Evolutionary conservation across 2,113 vertebrate species (phyloP), one percentile per base, ranked within the genome.

Genomic region (Isichthys henryi): DNA sequence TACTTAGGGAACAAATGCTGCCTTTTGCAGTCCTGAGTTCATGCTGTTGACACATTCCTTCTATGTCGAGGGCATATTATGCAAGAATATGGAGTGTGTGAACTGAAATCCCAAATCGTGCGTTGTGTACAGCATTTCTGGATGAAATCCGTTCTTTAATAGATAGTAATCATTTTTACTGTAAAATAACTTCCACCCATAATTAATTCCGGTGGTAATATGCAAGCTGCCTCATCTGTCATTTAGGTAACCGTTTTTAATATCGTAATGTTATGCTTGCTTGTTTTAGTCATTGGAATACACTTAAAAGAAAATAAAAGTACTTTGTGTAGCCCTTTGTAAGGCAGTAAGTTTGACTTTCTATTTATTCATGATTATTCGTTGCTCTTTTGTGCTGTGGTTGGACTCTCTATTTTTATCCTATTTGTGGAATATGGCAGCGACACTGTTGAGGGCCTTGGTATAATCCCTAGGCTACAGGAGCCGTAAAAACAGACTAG

Each of bases 401-500:
- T 91, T 88, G 91, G 77, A 21, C 17, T 70, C 86, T 89, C 91
- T 49, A 92, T 94, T 95, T 87, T 93, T 94, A 89, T 90, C 90
- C 90, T 90, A 93, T 93, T 93, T 90, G 93, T 56, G 90, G 91
- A 91, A 86, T 88, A 92, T 87, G 82, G 90, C 92, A 86, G 91
- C 88, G 87, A 86, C 88, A 66, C 39, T 88, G 39, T 85, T 23
- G 21, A 48, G 87, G n/a, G 0, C 87, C 89, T 92, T 89, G 88
- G 92, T 31, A 90, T 91, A 66, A 89, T 90, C 88, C 50, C 48
- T 11, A 35, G 50, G 48, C 92, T 92, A 94, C 50, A 88, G 90
- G 92, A 91, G 91, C 17, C 91, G 89, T 93, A 92, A 93, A 95
- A 94, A 95, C 94, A 95, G 88, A 94, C 94, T 92, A 94, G 52